Base-by-base conservation (phyloP, 2,888 invertebrate genomes). In the Synanthedon andrenaeformis region DNA sequence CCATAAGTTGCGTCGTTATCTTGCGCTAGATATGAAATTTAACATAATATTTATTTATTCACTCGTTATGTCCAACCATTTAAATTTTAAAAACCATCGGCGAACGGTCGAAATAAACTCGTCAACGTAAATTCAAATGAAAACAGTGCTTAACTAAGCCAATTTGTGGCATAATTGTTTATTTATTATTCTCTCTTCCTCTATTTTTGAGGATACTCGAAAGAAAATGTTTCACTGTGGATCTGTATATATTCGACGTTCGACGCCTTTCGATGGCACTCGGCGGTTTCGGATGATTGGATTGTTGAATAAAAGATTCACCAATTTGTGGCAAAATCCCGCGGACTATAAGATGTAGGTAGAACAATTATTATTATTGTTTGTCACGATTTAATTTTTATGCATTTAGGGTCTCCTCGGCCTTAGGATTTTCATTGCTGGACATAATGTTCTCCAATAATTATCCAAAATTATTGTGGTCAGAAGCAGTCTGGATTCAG, bases 281-380 rank as follows among this genome's bases (percentile, higher is more conserved):
- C 71, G 59, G 74, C 66, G 78, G 77, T 72, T 23, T 63, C 67
- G 73, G 77, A 76, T 81, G 85, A 85, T 84, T 83, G 84, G 82
- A 76, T 66, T 67, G 69, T 79, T 86, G 85, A 85, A 86, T 86
- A 84, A 86, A 86, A 86, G 74, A 86, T 85, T 59, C 65, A 73
- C 72, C 84, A 85, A 86, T 86, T 85, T 86, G 82, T 80, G 74
- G 10, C 74, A 77, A 80, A 74, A 73, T 64, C 62, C 73, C 65
- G 63, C 72, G 61, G 68, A 70, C 69, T 71, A 81, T 82, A 83
- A 79, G 72, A 4, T 4, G 14, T 45, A 13, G 35, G 14, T 45
- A 13, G 35, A 35, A 3, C 6, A 45, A 45, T 13, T 14, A 12
- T 45, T 45, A 45, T 13, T 14, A 12, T 45, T 45, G 45, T 35